phyloP scores from a whole-genome alignment of 2,888 invertebrate genomes.

The Leucophenga montana region DNA sequence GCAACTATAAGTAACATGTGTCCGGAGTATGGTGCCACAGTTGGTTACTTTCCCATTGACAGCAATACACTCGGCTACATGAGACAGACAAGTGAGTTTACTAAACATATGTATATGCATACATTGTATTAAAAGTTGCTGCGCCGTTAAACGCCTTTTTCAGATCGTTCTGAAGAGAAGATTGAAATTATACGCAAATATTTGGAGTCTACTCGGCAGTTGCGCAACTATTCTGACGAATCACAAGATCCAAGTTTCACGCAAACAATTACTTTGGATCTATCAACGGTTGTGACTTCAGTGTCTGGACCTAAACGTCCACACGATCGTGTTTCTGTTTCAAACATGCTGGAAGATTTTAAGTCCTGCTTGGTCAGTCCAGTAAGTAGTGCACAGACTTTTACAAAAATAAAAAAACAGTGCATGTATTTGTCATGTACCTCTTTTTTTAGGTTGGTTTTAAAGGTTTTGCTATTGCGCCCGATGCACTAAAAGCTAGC shows the following conservation, averaged over 20 bases:
- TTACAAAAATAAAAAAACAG: background rate
- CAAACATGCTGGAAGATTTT: conserved; percentile 93
- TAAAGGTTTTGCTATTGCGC: conserved; percentile 89
- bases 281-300: conserved; percentile 91
- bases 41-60: conserved; percentile 96
- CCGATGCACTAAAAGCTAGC: conserved; percentile 77
- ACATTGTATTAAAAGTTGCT: background rate
- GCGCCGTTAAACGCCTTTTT: background rate
- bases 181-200: conserved; percentile 87
- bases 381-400: conserved; percentile 77
- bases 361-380: conserved; percentile 86
- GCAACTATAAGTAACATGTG: conserved; percentile 99
- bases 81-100: conserved; percentile 82
- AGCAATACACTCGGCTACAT: conserved; percentile 86
- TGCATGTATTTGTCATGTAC: too few species aligned
- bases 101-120: too few species aligned
- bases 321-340: conserved; percentile 93
- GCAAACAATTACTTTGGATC: conserved; percentile 80
- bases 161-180: conserved; percentile 87
- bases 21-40: conserved; percentile 97
- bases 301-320: conserved; percentile 98
- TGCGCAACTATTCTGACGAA: conserved; percentile 85
- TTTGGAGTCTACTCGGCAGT: conserved; percentile 82
- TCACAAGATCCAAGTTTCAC: conserved; percentile 88
- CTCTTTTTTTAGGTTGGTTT: conserved; percentile 86